These are phyloP conservation scores for Nettapus auritus DNA, from an alignment of 2,113 vertebrate species.

Conservation along the genomic window DNA sequence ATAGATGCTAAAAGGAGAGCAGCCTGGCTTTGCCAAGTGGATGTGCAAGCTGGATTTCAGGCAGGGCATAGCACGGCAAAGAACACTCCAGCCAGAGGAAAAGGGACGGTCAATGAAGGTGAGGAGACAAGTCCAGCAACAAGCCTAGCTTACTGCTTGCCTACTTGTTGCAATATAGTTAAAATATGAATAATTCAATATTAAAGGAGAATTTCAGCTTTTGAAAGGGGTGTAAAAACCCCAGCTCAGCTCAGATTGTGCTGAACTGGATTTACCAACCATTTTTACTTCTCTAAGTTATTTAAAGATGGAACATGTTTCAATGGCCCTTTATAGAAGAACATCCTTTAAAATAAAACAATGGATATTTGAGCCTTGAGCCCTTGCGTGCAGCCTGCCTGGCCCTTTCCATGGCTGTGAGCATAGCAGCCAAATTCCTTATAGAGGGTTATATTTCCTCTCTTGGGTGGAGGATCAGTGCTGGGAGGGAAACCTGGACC, in stretches of 20 bases:
- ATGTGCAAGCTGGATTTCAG: background rate
- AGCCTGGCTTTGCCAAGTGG: background rate
- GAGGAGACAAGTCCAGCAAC: background rate
- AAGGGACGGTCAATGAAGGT: background rate
- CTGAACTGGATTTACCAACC: background rate
- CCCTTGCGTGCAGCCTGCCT: background rate
- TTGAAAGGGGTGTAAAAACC: background rate
- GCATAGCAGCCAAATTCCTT: background rate
- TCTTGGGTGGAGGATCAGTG: background rate
- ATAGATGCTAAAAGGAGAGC: background rate
- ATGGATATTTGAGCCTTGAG: background rate
- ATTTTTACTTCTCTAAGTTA: background rate
- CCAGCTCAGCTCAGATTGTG: background rate
- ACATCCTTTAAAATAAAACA: background rate
- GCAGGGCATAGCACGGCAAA: background rate
- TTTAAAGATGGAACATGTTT: background rate
- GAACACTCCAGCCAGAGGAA: background rate
- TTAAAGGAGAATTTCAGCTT: background rate
- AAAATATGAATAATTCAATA: background rate
- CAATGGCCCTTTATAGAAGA: background rate
- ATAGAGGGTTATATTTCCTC: background rate
- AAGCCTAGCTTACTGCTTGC: background rate
- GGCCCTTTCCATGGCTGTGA: background rate
- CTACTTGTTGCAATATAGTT: background rate
- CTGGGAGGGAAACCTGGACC: background rate